Percentiles rank a stretch among this genome's conserved stretches.
Conservation (phyloP, 2,797 vertebrate species). For the Bradypodion ventrale region DNA sequence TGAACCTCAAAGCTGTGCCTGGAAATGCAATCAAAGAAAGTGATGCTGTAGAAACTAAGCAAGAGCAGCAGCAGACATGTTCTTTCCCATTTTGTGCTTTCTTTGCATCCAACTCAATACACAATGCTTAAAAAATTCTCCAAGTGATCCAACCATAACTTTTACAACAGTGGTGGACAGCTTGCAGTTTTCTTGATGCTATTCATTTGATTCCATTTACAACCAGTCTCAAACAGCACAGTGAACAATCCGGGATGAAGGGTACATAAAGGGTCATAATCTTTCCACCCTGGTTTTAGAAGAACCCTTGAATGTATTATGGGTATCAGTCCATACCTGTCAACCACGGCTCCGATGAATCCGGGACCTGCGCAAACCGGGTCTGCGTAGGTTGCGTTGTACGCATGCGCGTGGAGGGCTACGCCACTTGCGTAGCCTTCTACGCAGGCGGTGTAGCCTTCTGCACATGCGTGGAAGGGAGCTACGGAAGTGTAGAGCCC, state of each 20-base stretch:
- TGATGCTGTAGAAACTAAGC: not conserved
- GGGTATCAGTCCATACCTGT: no score
- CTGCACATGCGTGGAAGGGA: no score
- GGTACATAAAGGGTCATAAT: not conserved
- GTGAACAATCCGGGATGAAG: not conserved
- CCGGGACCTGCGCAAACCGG: no score
- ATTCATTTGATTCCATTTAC: not conserved
- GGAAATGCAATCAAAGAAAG: conserved; percentile 28
- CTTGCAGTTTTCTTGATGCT: not conserved
- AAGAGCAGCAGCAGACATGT: not conserved
- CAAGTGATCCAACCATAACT: not conserved
- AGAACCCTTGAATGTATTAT: not conserved
- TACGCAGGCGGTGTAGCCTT: no score
- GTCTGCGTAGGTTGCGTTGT: no score
- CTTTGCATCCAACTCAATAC: not conserved
- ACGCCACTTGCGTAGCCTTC: no score
- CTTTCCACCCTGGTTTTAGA: not conserved
- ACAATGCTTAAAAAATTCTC: no score
- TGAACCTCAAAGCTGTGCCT: conserved; percentile 88
- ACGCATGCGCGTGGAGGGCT: no score
- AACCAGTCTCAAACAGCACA: not conserved
- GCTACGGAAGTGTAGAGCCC: no score
- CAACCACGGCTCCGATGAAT: no score
- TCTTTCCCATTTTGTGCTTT: not conserved
- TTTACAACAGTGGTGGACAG: not conserved